Conservation (phyloP, 2,797 vertebrate species). For the Paedocypris micromegethes region DNA sequence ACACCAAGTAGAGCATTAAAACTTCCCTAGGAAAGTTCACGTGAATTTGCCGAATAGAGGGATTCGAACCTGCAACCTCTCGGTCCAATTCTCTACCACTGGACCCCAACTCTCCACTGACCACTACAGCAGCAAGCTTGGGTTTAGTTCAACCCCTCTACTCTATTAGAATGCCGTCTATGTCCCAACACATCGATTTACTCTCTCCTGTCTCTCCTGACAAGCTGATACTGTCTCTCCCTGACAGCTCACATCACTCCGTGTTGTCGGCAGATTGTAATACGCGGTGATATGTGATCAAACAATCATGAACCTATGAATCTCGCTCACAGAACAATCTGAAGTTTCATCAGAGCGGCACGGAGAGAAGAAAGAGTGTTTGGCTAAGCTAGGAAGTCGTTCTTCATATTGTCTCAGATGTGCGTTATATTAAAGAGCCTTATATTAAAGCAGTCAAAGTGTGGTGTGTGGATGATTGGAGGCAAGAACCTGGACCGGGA, state of each 20-base stretch:
- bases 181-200: too few relatives aligned
- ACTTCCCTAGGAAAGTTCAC: too few relatives aligned
- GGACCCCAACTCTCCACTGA: too few relatives aligned
- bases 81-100: too few relatives aligned
- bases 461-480: slow-evolving; percentile 51
- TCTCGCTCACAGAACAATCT: slow-evolving; percentile 24
- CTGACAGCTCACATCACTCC: slow-evolving; percentile 7
- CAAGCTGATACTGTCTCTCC: slow-evolving; percentile 15
- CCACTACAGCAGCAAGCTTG: too few relatives aligned
- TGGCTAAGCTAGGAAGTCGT: slow-evolving; percentile 25
- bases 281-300: slow-evolving; percentile 5
- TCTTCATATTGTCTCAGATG: slow-evolving; percentile 35
- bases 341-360: slow-evolving; percentile 41
- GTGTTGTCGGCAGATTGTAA: too few relatives aligned
- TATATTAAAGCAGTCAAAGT: slow-evolving; percentile 52
- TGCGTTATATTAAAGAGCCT: slow-evolving; percentile 29
- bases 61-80: too few relatives aligned
- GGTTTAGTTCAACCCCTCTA: too few relatives aligned
- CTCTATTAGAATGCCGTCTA: too few relatives aligned
- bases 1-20: too few relatives aligned
- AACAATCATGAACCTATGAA: slow-evolving; percentile 23
- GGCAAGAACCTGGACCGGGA: slow-evolving; percentile 43
- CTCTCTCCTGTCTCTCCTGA: too few relatives aligned
- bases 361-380: slow-evolving; percentile 16
- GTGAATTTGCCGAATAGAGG: too few relatives aligned